Evolutionary conservation across 2,113 vertebrate species (phyloP).

Genomic region (Silurus asotus): DNA sequence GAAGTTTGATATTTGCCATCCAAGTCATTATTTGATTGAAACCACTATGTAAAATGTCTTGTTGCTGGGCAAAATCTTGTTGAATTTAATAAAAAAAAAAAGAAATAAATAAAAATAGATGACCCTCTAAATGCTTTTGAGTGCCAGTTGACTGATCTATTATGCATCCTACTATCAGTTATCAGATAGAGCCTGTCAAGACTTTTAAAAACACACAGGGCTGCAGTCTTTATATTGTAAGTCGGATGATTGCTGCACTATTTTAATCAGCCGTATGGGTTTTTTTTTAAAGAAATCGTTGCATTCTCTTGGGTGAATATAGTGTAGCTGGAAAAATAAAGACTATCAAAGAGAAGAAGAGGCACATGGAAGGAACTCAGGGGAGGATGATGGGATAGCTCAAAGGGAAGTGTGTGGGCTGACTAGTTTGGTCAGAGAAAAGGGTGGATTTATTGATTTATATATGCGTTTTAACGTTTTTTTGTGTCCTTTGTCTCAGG

Average conservation of each 20-base stretch:
- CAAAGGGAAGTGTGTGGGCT: slow-evolving; percentile 31
- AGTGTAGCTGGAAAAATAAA: background rate
- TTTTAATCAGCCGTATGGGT: slow-evolving; percentile 16
- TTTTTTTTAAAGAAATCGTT: background rate
- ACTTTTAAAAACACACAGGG: background rate
- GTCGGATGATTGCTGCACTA: background rate
- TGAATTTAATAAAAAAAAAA: slow-evolving; percentile 20
- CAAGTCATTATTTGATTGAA: background rate
- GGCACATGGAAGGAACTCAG: background rate
- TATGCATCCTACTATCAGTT: slow-evolving; percentile 40
- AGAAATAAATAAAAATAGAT: slow-evolving; percentile 45
- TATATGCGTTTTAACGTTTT: slow-evolving; percentile 7
- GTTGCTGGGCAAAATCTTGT: slow-evolving; percentile 48
- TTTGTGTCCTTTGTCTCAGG: background rate
- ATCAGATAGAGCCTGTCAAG: background rate
- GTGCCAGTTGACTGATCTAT: slow-evolving; percentile 48
- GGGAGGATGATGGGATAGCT: background rate
- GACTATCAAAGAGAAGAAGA: background rate
- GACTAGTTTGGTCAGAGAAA: background rate
- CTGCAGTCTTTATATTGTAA: background rate
- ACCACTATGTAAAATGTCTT: slow-evolving; percentile 23
- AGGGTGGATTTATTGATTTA: background rate
- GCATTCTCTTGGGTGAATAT: background rate
- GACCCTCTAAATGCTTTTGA: slow-evolving; percentile 48
- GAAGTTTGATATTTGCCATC: background rate